Evolutionary conservation across 1,140 invertebrate genomes (phyloP), one percentile per base, ranked within the genome.

Genomic region (Drosophila cardini): DNA sequence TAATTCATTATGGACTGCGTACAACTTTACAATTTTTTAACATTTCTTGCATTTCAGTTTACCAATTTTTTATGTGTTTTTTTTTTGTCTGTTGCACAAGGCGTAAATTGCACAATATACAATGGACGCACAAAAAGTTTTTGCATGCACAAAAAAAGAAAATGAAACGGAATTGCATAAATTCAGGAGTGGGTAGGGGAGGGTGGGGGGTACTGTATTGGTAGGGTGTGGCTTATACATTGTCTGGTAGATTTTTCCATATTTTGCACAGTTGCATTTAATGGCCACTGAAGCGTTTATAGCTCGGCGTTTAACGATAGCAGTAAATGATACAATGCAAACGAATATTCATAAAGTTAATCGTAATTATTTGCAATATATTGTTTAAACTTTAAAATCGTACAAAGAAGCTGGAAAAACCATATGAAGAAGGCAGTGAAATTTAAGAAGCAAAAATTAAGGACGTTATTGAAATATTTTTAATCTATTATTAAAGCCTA

Each of bases 151-250:
- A 30, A 55, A 60, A 68, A 55, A 60, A 42, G 50, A 45, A 72
- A 55, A 60, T 52, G 50, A 45, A 72, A 72, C 36, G 46, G 46
- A 72, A 60, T 68, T 46, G 63, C 63, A 72, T 72, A 72, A 72
- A 72, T 72, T 60, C 46, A n/a, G 11, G 34, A 7, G 3, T 40
- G 11, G 5, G 8, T 48, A 48, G 30, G 21, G 16, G 42, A n/a
- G 11, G 64, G 11, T 4, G 15, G 26, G 30, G n/a, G 16, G 21
- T 10, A 38, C 7, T 10, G 34, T 7, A 26, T 26, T n/a, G 7
- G 15, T 9, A 32, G 40, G 21, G 60, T 26, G 65, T 38, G 46
- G 40, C 18, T 71, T 71, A 38, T 62, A 10, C 70, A 72, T 68
- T 72, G 64, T 72, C 15, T 72, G 63, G 38, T 45, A 38, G 38